phyloP scores from a whole-genome alignment of 1,140 invertebrate genomes.

The Drosophila mojavensis region DNA sequence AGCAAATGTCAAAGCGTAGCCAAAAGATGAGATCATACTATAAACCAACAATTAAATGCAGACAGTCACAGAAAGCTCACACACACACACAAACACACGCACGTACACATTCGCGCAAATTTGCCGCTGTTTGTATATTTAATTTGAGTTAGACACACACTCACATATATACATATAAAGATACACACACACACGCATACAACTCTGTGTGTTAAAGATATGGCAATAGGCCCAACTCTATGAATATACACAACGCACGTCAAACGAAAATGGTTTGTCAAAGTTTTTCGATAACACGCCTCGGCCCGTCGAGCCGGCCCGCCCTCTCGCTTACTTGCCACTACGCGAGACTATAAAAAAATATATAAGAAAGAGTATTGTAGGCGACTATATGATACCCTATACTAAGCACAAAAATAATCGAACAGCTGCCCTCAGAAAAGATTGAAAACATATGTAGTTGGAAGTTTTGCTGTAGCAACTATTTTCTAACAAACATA shows the following conservation, averaged over 20 bases:
- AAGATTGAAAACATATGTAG: too few relatives aligned
- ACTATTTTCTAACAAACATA: too few relatives aligned
- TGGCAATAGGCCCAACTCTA: slow-evolving; percentile 41
- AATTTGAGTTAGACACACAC: slow-evolving; percentile 60
- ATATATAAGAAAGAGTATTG: neutral
- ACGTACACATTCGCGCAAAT: slow-evolving; percentile 7
- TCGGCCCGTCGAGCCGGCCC: neutral
- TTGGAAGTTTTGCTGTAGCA: too few relatives aligned
- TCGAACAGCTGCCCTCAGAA: too few relatives aligned
- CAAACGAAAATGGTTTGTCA: slow-evolving; percentile 78
- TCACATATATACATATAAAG: neutral
- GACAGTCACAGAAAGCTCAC: slow-evolving; percentile 39
- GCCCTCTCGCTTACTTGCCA: slow-evolving; percentile 6
- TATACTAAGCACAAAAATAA: neutral
- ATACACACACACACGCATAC: slow-evolving; percentile 9
- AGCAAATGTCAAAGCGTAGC: slow-evolving; percentile 38
- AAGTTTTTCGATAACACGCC: slow-evolving; percentile 74
- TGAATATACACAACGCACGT: slow-evolving; percentile 71
- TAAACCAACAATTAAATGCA: slow-evolving; percentile 79
- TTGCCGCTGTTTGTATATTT: slow-evolving; percentile 70
- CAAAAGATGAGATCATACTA: slow-evolving; percentile 51
- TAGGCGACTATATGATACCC: neutral
- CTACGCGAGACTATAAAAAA: slow-evolving; percentile 38
- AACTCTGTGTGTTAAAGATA: slow-evolving; percentile 2
- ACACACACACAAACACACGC: slow-evolving; percentile 4